Conservation (phyloP, 2,797 vertebrate genomes). For the Tapera naevia region DNA sequence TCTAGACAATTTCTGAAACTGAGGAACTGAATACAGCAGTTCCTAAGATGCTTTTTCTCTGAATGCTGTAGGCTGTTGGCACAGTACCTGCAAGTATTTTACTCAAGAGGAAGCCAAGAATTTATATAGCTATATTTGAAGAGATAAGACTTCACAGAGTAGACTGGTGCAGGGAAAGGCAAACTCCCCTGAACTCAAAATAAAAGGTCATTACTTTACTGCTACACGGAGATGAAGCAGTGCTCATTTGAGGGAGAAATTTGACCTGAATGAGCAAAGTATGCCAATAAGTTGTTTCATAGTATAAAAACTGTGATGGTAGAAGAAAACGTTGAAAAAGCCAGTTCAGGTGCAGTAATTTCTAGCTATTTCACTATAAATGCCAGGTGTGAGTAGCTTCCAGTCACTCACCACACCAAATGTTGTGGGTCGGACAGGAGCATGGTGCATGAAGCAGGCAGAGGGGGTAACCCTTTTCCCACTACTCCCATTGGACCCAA, state of each 20-base stretch:
- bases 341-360: neutral
- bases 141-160: neutral
- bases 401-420: neutral
- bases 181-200: neutral
- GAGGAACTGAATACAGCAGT: neutral
- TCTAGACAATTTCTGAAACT: neutral
- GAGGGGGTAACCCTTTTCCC: neutral
- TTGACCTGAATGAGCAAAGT: neutral
- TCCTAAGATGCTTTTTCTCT: neutral
- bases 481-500: neutral
- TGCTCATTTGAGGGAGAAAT: neutral
- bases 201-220: neutral
- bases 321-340: neutral
- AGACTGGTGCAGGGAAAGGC: neutral
- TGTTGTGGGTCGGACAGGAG: neutral
- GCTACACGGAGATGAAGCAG: neutral
- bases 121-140: neutral
- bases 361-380: neutral
- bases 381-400: neutral
- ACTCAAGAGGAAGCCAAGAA: neutral
- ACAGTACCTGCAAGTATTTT: neutral
- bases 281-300: neutral
- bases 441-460: fast-evolving
- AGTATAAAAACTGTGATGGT: neutral
- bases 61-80: neutral